Percentiles rank a stretch among this genome's conserved stretches.
Conservation (phyloP, 2,888 invertebrate genomes). For the Aelia acuminata region DNA sequence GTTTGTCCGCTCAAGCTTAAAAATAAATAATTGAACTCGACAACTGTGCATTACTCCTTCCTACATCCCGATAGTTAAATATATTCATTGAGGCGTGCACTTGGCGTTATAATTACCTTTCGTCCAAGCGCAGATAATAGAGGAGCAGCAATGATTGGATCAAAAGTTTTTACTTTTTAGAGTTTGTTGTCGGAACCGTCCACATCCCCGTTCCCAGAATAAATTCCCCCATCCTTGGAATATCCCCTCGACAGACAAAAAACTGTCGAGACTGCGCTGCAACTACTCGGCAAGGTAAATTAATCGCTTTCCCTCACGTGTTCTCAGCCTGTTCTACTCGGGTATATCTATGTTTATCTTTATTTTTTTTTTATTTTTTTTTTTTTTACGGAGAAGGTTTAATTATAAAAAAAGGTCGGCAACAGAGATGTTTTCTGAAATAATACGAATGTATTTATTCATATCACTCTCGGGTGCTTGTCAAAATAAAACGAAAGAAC, state of each 20-base stretch:
- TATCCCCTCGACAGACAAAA: not conserved
- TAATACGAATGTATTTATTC: not conserved
- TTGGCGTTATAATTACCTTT: not conserved
- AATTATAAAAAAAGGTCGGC: not conserved
- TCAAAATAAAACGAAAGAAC: not conserved
- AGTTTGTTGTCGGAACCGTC: no score
- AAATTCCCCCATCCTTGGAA: not conserved
- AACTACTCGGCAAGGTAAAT: not conserved
- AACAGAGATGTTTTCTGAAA: not conserved
- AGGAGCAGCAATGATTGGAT: not conserved
- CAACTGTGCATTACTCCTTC: not conserved
- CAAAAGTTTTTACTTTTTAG: not conserved
- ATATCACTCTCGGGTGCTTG: not conserved
- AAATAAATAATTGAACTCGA: not conserved
- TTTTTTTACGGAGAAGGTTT: not conserved
- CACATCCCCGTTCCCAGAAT: not conserved
- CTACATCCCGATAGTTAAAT: not conserved
- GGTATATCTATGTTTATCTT: not conserved
- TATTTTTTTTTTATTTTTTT: not conserved
- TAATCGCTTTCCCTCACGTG: not conserved
- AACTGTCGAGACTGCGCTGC: not conserved
- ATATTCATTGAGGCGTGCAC: not conserved
- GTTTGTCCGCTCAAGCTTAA: not conserved
- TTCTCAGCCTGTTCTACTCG: not conserved
- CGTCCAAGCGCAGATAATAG: not conserved